These are phyloP conservation scores for Tribolium castaneum DNA, from an alignment of 1,140 invertebrate genomes.

Conservation along the genomic window DNA sequence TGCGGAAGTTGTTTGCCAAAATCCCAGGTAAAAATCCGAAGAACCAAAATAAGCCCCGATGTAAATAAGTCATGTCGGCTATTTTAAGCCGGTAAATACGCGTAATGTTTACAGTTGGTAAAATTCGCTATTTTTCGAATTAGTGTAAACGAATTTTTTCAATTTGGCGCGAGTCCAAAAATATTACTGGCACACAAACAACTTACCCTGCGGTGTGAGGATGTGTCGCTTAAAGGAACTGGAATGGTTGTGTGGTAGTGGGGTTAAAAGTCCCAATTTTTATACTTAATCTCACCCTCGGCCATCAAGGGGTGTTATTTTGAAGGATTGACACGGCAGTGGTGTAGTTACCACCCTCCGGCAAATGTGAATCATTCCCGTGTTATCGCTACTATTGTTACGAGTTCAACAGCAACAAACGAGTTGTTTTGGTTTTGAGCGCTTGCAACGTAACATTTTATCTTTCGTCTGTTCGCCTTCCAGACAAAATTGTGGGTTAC, in stretches of 20 bases:
- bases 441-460: constrained; percentile 16
- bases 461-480: constrained; percentile 23
- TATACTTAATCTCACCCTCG: constrained; percentile 43
- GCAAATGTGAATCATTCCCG: constrained; percentile 12
- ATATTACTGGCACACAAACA: neutral
- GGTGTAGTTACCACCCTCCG: neutral
- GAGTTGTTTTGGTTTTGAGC: constrained; percentile 22
- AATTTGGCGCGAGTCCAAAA: constrained; percentile 7
- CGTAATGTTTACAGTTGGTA: constrained; percentile 28
- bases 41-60: neutral
- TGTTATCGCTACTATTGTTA: constrained; percentile 13
- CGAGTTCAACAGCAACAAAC: constrained; percentile 31
- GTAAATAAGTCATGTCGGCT: constrained; percentile 16
- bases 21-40: constrained; percentile 54
- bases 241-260: constrained; percentile 8
- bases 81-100: constrained; percentile 7
- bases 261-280: constrained; percentile 19
- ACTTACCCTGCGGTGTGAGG: constrained; percentile 14
- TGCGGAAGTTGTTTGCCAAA: constrained; percentile 54
- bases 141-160: constrained; percentile 30
- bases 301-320: constrained; percentile 24
- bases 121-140: constrained; percentile 24
- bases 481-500: constrained; percentile 19
- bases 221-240: constrained; percentile 3
- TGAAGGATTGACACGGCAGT: constrained; percentile 13